These are phyloP conservation scores for Ancistrus triradiatus DNA, from an alignment of 2,113 vertebrate species.

Conservation along the genomic window DNA sequence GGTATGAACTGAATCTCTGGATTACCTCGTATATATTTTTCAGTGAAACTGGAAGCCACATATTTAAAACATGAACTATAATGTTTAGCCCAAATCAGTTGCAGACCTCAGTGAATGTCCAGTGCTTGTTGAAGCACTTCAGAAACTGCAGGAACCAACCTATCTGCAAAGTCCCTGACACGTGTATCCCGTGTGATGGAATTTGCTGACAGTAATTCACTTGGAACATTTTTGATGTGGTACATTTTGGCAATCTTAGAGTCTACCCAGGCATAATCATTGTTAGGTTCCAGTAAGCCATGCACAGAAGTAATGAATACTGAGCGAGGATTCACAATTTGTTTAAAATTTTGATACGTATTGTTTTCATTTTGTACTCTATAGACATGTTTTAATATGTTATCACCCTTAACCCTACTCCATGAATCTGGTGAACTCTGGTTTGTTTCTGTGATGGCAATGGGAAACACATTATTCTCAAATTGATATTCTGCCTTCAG, in stretches of 20 bases:
- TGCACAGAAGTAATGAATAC: conserved; percentile 45
- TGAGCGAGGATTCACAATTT: conserved; percentile 53
- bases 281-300: not conserved
- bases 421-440: too few species aligned
- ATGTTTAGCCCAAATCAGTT: too few species aligned
- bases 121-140: conserved; percentile 32
- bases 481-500: conserved; percentile 54
- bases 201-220: accelerated
- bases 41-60: too few species aligned
- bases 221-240: conserved; percentile 36
- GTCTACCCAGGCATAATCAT: conserved; percentile 1
- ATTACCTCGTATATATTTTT: too few species aligned
- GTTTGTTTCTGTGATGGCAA: not conserved
- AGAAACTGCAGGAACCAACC: too few species aligned
- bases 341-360: conserved; percentile 24
- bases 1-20: too few species aligned
- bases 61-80: not conserved
- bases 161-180: conserved; percentile 34
- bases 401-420: conserved; percentile 56
- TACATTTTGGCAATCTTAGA: conserved; percentile 41
- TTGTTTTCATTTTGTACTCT: conserved; percentile 23
- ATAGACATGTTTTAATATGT: conserved; percentile 63
- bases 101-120: not conserved
- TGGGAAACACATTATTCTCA: conserved; percentile 65
- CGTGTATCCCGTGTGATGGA: conserved; percentile 28